Percentiles rank a stretch among this genome's conserved stretches.
Conservation (phyloP, 2,888 invertebrate species). For the Agriopis aurantiaria region DNA sequence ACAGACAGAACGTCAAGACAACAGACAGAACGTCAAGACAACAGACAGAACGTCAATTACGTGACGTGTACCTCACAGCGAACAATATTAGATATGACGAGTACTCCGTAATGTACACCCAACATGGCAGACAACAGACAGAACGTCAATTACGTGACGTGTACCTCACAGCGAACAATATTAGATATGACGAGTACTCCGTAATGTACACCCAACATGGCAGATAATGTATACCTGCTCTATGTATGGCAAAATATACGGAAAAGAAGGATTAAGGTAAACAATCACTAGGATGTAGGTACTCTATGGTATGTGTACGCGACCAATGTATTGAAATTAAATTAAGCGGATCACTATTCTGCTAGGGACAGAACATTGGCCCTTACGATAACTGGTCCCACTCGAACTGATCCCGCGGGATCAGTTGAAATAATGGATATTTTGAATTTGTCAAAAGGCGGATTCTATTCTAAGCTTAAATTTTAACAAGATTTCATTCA, state of each 20-base stretch:
- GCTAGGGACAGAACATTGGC: no score
- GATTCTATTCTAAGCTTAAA: no score
- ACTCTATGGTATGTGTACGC: not conserved
- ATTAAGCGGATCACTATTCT: no score
- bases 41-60: no score
- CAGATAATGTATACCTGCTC: not conserved
- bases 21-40: no score
- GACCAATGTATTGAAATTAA: not conserved
- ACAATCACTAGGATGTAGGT: not conserved
- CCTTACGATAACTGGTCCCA: no score
- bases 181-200: constrained; percentile 2
- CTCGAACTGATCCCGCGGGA: no score
- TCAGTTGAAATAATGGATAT: no score
- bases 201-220: not conserved
- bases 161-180: not conserved
- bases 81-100: constrained; percentile 4
- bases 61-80: not conserved
- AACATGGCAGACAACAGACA: not conserved
- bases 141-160: no score
- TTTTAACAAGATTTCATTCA: no score
- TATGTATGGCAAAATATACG: not conserved
- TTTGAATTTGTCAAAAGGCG: no score
- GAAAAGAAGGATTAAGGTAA: constrained; percentile 3
- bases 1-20: no score
- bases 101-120: not conserved